Percentiles rank a stretch among this genome's conserved stretches.
These are phyloP conservation scores for Beroe ovata DNA, from an alignment of 37 sponge, comb jelly and placozoan species.

Conservation along the genomic window DNA sequence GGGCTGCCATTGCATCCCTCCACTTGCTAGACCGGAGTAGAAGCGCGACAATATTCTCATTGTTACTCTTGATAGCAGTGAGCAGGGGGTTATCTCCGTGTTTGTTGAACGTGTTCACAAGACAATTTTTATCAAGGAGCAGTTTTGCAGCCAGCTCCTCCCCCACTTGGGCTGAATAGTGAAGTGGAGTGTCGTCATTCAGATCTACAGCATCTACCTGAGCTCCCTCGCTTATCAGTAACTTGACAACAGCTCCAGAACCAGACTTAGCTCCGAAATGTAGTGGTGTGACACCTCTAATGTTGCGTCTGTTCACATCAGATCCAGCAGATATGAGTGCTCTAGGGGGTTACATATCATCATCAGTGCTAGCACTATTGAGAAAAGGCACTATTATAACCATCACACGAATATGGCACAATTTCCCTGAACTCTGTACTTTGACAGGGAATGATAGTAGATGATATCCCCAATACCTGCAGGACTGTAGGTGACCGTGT, in stretches of 20 bases:
- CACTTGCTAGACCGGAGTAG: background rate
- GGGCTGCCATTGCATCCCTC: background rate
- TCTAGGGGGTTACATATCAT: too few relatives aligned
- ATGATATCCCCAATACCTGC: too few relatives aligned
- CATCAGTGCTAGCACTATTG: too few relatives aligned
- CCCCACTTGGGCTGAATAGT: constrained; percentile 29
- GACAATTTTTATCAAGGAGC: background rate
- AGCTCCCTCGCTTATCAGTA: constrained; percentile 23
- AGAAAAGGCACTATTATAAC: too few relatives aligned
- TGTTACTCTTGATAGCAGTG: constrained; percentile 17
- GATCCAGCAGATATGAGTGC: background rate
- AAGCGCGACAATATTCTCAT: constrained; percentile 40
- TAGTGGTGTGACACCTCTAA: background rate
- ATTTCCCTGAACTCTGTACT: too few relatives aligned
- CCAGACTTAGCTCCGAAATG: constrained; percentile 37
- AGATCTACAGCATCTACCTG: background rate
- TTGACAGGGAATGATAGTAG: too few relatives aligned
- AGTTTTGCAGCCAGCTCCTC: background rate
- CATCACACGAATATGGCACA: too few relatives aligned
- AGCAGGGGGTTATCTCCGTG: constrained; percentile 22
- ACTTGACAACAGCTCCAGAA: background rate
- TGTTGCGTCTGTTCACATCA: background rate
- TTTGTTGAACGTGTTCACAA: background rate
- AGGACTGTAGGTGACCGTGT: background rate
- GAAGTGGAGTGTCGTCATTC: constrained; percentile 47